Base-by-base conservation (phyloP, 2,113 vertebrate species). In the Phrynocephalus versicolor region DNA sequence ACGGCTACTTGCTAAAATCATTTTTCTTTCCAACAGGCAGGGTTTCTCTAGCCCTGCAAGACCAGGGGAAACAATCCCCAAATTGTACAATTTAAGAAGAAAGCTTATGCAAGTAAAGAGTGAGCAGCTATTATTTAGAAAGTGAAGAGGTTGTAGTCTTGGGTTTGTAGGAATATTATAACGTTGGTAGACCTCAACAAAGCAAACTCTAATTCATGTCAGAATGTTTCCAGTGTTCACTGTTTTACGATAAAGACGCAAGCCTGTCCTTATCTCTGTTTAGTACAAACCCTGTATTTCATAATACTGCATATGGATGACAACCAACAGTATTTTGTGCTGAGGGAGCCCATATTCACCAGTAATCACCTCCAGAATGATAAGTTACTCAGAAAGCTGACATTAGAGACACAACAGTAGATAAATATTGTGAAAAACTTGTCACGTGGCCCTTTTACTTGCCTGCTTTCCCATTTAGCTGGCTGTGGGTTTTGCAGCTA, bases 41-140 rank as follows among this genome's bases (percentile, higher is more conserved):
- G 93, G 81, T 88, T 74, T 82, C 39, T 77, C 75, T 65, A 79
- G 57, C 70, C 80, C 85, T 88, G 41, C 55, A 23, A 23, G 79
- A 30, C 75, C 30, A 58, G n/a, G 60, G 58, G 62, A 88, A 35
- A 55, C 58, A 89, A 37, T 69, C 8, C 1, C 1, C 7, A 88
- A 65, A 58, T 55, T 9, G 62, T 0, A 0, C 30, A 73, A 82
- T 71, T 67, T 51, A 33, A 81, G 41, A 77, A 35, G 64, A 0
- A 0, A 69, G 39, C 79, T 79, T 35, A 79, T 51, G 10, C 14
- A 71, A 72, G 16, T 55, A 30, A 10, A 35, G 6, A 67, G 30
- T 67, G 25, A 67, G n/a, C 18, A 39, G 35, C 0, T 72, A 25
- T 73, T 30, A 62, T 41, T 60, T 25, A 39, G 55, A 37, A 72